These are phyloP conservation scores for Mimumesa dahlbomi DNA, from an alignment of 2,888 invertebrate species.

Conservation along the genomic window DNA sequence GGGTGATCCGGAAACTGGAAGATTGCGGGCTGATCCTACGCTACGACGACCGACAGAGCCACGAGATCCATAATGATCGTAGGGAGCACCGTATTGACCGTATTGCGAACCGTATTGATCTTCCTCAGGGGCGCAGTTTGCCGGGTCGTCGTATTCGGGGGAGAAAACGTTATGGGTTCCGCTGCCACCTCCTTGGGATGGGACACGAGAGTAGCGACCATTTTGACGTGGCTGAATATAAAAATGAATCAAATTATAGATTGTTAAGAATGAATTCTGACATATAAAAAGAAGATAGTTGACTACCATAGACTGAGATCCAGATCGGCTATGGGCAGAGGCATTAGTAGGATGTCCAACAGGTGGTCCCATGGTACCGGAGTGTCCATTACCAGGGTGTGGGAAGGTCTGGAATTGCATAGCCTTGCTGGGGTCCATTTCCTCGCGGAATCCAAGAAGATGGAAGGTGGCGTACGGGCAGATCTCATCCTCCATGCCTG, in stretches of 20 bases:
- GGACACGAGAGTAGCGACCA: conserved; percentile 88
- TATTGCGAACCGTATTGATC: conserved; percentile 95
- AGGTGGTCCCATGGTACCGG: conserved; percentile 89
- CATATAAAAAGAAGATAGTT: no score
- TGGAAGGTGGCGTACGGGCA: conserved; percentile 99
- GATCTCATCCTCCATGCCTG: conserved; percentile 97
- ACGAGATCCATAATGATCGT: conserved; percentile 94
- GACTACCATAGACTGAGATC: conserved; percentile 94
- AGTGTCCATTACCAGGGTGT: conserved; percentile 88
- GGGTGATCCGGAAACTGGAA: conserved; percentile 83
- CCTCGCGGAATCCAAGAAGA: conserved; percentile 95
- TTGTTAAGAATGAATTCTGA: no score
- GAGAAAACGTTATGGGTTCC: conserved; percentile 83
- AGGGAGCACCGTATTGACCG: conserved; percentile 90
- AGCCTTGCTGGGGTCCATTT: conserved; percentile 96
- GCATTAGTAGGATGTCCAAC: conserved; percentile 88
- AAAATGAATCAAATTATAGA: no score
- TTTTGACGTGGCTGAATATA: conserved; percentile 84
- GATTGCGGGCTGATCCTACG: conserved; percentile 83
- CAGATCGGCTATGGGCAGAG: conserved; percentile 91
- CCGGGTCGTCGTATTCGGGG: conserved; percentile 96
- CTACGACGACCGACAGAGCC: conserved; percentile 87
- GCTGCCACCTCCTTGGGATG: conserved; percentile 89
- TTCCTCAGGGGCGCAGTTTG: conserved; percentile 94
- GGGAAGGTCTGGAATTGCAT: conserved; percentile 94